Evolutionary conservation across 1,140 invertebrate genomes (phyloP).

Genomic region (Pygmarrhopalites habei): DNA sequence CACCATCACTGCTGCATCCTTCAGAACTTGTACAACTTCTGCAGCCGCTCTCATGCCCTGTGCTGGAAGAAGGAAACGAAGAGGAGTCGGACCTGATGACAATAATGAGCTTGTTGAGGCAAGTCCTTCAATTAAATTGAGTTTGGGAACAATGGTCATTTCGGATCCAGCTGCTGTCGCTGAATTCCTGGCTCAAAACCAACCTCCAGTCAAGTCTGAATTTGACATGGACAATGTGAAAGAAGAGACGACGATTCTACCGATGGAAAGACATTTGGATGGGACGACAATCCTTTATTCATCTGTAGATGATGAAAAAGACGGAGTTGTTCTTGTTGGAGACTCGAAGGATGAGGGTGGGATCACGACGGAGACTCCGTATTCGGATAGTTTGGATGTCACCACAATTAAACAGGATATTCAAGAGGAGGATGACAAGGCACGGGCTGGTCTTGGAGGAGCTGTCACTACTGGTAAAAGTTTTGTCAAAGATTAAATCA

Average conservation of each 20-base stretch:
- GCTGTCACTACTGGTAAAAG: slow-evolving; percentile 1
- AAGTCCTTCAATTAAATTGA: neutral
- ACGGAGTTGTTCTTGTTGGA: neutral
- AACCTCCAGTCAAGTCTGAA: too few species aligned
- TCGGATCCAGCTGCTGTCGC: neutral
- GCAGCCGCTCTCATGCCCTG: slow-evolving; percentile 1
- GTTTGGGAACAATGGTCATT: slow-evolving; percentile 4
- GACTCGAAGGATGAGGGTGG: neutral
- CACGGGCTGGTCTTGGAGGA: slow-evolving; percentile 42
- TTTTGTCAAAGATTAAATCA: too few species aligned
- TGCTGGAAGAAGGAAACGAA: slow-evolving; percentile 10
- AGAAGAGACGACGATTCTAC: too few species aligned
- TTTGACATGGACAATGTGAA: too few species aligned
- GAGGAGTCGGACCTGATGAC: too few species aligned
- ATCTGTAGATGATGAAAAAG: too few species aligned
- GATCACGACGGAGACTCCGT: neutral
- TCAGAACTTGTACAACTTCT: slow-evolving; percentile 9
- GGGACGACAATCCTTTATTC: too few species aligned
- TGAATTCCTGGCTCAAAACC: slow-evolving; percentile 8
- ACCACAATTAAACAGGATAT: slow-evolving; percentile 66
- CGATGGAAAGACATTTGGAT: too few species aligned
- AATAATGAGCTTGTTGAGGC: too few species aligned
- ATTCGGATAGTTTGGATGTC: slow-evolving; percentile 52
- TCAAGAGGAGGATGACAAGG: slow-evolving; percentile 59
- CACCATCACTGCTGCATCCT: slow-evolving; percentile 2